Evolutionary conservation across 1,140 invertebrate genomes (phyloP), one percentile per base, ranked within the genome.

Genomic region (Aphaenogaster floridana): DNA sequence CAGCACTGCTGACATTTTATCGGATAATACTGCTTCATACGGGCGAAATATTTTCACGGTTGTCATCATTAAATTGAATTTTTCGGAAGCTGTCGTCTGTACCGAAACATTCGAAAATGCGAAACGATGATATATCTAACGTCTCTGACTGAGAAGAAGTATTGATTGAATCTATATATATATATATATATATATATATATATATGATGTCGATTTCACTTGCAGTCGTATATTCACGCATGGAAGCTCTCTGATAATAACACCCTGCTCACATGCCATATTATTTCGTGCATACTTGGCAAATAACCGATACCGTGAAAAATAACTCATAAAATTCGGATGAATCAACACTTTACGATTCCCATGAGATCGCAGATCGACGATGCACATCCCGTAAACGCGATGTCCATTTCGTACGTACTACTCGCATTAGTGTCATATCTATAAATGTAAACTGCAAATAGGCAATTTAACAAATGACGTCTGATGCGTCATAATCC

Each of bases 271-370:
- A 36, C 42, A n/a, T 34, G 13, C 42, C 6, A 28, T 57, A 21
- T 63, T 59, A 50, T 59, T 45, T 61, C 17, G n/a, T 13, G 11
- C 42, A 15, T n/a, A 61, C 42, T 74, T 61, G 69, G 28, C 61
- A 61, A 76, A 74, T 74, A 61, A 61, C 4, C 57, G 68, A 83
- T 83, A 50, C 17, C 3, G 13, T 36, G 54, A 74, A 61, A 74
- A 84, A 84, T 74, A 76, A 84, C 42, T 63, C 80, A 28, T 84
- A 84, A 76, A 84, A 84, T 13, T 74, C 13, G 42, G 21, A 84
- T 61, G 45, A 74, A 74, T 45, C 42, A 63, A 50, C 57, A 71
- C 45, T 84, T 63, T 48, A 50, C 54, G 45, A 76, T 61, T 21
- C 34, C 8, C 69, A 17, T n/a, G 69, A 74, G 69, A 61, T 21